A percentile compares a stretch with the other conserved stretches of the same genome.
Evolutionary conservation across 2,797 vertebrate genomes (phyloP).

Genomic region (Epinephelus coioides): DNA sequence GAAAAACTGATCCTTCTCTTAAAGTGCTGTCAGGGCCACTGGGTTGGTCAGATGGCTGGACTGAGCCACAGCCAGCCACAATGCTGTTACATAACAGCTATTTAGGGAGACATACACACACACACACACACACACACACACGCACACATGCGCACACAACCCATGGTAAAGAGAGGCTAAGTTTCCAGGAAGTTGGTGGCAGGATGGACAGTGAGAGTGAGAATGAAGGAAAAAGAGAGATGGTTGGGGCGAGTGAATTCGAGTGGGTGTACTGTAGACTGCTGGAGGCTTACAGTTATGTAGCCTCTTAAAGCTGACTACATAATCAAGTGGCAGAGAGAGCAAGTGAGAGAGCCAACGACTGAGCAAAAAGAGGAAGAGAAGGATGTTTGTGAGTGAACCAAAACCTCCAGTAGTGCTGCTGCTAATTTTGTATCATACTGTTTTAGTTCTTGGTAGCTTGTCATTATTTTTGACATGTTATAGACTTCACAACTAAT

Average conservation of each 20-base stretch:
- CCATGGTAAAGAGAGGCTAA: slow-evolving; percentile 41
- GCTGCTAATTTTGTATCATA: not conserved
- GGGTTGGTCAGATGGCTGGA: slow-evolving; percentile 46
- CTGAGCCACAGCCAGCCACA: slow-evolving; percentile 56
- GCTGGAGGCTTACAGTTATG: slow-evolving; percentile 48
- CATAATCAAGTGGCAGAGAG: slow-evolving; percentile 30
- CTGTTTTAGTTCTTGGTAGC: slow-evolving; percentile 3
- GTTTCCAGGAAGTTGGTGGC: slow-evolving; percentile 49
- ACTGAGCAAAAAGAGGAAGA: slow-evolving; percentile 11
- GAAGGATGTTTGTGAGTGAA: slow-evolving; percentile 1
- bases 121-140: slow-evolving; percentile 16
- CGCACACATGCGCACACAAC: slow-evolving; percentile 19
- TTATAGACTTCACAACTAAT: not conserved
- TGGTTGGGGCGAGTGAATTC: slow-evolving; percentile 1
- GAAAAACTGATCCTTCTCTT: slow-evolving; percentile 42
- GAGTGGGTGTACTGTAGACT: slow-evolving; percentile 17
- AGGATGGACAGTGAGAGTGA: slow-evolving; percentile 19
- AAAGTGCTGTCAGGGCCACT: slow-evolving; percentile 36
- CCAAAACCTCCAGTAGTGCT: not conserved
- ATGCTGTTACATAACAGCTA: slow-evolving; percentile 73
- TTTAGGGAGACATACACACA: slow-evolving; percentile 48
- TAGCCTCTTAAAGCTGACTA: slow-evolving; percentile 14
- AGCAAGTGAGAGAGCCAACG: not conserved
- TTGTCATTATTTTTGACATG: not conserved
- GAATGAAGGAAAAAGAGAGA: slow-evolving; percentile 12